Evolutionary conservation across 2,888 invertebrate species (phyloP).

Genomic region (Philopedon plagiatum): DNA sequence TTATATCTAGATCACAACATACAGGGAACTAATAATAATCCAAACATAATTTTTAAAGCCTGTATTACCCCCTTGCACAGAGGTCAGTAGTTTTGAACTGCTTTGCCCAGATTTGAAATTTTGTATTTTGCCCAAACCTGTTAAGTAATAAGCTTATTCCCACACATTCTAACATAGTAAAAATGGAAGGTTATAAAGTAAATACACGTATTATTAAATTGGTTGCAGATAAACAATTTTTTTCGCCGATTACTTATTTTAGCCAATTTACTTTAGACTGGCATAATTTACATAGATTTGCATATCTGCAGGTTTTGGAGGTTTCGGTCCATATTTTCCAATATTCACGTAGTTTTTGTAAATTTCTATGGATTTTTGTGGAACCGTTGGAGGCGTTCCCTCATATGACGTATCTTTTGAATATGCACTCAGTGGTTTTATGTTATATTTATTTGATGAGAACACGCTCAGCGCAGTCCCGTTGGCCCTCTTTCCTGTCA

Average conservation of each 20-base stretch:
- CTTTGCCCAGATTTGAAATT: too few relatives aligned
- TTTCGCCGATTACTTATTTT: too few relatives aligned
- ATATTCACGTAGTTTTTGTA: constrained; percentile 79
- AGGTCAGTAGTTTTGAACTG: too few relatives aligned
- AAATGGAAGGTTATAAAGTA: not conserved
- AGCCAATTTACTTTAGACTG: constrained; percentile 59
- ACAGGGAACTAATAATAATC: too few relatives aligned
- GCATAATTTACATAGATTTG: constrained; percentile 70
- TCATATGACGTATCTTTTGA: constrained; percentile 75
- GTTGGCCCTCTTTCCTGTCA: constrained; percentile 77
- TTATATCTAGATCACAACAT: too few relatives aligned
- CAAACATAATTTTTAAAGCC: too few relatives aligned
- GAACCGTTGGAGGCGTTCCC: constrained; percentile 78
- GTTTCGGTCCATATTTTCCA: constrained; percentile 71
- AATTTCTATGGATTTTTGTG: constrained; percentile 74
- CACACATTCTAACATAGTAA: too few relatives aligned
- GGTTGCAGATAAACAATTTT: too few relatives aligned
- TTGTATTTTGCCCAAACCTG: too few relatives aligned
- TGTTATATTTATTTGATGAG: constrained; percentile 69
- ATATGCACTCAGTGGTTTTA: constrained; percentile 77
- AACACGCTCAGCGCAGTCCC: constrained; percentile 69
- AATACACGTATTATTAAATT: too few relatives aligned
- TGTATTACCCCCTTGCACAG: too few relatives aligned
- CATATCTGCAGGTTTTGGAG: constrained; percentile 68
- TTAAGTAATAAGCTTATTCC: too few relatives aligned